These are phyloP conservation scores for Mythimna albipuncta DNA, from an alignment of 2,888 invertebrate species.

Conservation along the genomic window DNA sequence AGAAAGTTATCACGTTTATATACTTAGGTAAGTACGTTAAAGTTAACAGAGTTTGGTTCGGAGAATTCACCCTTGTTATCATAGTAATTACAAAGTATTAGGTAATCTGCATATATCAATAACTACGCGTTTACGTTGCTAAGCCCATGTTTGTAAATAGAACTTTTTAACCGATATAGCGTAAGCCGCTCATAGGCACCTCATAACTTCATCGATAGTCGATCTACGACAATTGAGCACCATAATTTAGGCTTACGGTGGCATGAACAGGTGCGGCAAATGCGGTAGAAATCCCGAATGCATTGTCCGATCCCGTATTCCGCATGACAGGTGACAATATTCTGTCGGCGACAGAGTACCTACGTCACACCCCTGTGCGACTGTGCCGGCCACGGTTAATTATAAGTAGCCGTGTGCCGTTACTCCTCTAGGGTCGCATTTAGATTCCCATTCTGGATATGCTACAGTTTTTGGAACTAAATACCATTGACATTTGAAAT, in stretches of 20 bases:
- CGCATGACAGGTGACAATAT: slow-evolving; percentile 57
- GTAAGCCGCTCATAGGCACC: neutral
- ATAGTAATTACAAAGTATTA: slow-evolving; percentile 4
- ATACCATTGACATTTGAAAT: neutral
- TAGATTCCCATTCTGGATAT: slow-evolving; percentile 11
- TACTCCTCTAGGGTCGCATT: slow-evolving; percentile 15
- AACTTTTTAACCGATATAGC: neutral
- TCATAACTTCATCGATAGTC: slow-evolving; percentile 30
- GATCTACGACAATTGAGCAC: slow-evolving; percentile 42
- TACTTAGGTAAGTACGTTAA: neutral
- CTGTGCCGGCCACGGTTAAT: slow-evolving; percentile 49
- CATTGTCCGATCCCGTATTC: slow-evolving; percentile 51
- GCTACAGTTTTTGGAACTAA: slow-evolving; percentile 9
- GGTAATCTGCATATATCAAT: slow-evolving; percentile 15
- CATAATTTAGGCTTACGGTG: slow-evolving; percentile 35
- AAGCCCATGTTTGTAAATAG: slow-evolving; percentile 1
- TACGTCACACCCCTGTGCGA: slow-evolving; percentile 39
- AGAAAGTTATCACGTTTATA: slow-evolving; percentile 16
- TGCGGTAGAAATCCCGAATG: slow-evolving; percentile 65
- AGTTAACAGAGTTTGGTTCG: slow-evolving; percentile 7
- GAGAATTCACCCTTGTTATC: neutral
- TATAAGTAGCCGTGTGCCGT: slow-evolving; percentile 45
- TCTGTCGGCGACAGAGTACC: slow-evolving; percentile 54
- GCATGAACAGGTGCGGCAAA: slow-evolving; percentile 41
- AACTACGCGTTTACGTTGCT: slow-evolving; percentile 1